These are phyloP conservation scores for Carpatolechia fugitivella DNA, from an alignment of 2,888 invertebrate genomes.

Conservation along the genomic window DNA sequence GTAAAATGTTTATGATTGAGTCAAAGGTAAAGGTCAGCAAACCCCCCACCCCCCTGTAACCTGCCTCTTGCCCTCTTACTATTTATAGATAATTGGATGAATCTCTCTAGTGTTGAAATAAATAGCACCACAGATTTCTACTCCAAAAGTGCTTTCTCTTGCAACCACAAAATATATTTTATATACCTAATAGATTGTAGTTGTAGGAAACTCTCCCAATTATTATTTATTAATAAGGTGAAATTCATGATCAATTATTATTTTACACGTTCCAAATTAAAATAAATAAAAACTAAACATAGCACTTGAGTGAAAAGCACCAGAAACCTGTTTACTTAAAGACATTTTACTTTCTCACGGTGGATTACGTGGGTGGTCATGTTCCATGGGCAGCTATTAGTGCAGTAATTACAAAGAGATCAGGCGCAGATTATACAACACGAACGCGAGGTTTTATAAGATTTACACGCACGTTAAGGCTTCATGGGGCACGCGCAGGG, in stretches of 20 bases:
- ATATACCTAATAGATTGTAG: too few relatives aligned
- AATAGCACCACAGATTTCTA: neutral
- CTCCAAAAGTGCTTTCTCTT: too few relatives aligned
- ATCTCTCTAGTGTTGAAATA: neutral
- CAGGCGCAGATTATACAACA: conserved; percentile 34
- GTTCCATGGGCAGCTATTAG: neutral
- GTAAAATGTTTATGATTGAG: neutral
- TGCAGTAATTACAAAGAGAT: conserved; percentile 36
- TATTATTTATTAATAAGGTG: too few relatives aligned
- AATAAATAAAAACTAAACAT: too few relatives aligned
- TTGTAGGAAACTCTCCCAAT: too few relatives aligned
- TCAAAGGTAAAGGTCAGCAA: neutral
- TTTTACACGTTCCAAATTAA: too few relatives aligned
- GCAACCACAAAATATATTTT: too few relatives aligned
- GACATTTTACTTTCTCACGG: too few relatives aligned
- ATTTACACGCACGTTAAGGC: conserved; percentile 51
- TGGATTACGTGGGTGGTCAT: neutral
- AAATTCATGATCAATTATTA: too few relatives aligned
- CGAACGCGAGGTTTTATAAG: conserved; percentile 38
- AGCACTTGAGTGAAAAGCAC: too few relatives aligned
- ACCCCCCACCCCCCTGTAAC: neutral
- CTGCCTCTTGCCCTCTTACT: neutral
- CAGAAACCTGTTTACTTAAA: too few relatives aligned
- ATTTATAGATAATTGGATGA: neutral
- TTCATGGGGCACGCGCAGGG: conserved; percentile 34